Conservation (phyloP, 2,888 invertebrate species). For the Polydrusus pterygomalis region DNA sequence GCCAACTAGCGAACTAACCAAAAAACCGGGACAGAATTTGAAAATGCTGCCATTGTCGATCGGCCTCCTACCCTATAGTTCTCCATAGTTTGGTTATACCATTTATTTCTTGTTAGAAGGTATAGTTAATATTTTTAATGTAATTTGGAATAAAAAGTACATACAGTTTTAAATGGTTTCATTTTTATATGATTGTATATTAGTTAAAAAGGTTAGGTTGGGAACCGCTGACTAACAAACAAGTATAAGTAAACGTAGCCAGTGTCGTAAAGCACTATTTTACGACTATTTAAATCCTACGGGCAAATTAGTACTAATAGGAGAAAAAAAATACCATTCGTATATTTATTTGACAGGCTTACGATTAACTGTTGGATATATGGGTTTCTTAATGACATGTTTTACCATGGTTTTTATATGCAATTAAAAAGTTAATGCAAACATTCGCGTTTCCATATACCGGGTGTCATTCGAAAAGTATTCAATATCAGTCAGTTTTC, state of each 20-base stretch:
- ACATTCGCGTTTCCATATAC: not conserved
- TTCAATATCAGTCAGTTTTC: not conserved
- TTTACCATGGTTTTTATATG: conserved; percentile 7
- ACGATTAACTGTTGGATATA: conserved; percentile 13
- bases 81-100: too few species aligned
- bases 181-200: too few species aligned
- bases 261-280: conserved; percentile 8
- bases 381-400: conserved; percentile 14
- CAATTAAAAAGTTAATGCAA: conserved; percentile 18
- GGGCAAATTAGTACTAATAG: conserved; percentile 11
- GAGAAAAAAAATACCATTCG: conserved; percentile 6
- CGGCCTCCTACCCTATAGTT: too few species aligned
- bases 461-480: not conserved
- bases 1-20: too few species aligned
- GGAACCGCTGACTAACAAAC: too few species aligned
- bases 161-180: too few species aligned
- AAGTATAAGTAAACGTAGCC: conserved; percentile 8
- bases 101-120: too few species aligned
- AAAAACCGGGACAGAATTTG: too few species aligned
- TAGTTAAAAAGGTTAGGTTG: too few species aligned
- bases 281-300: not conserved
- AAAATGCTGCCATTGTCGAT: too few species aligned
- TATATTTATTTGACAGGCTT: conserved; percentile 10
- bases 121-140: too few species aligned
- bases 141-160: too few species aligned